Conservation (phyloP, 2,888 invertebrate species). For the Neoitamus cyanurus region DNA sequence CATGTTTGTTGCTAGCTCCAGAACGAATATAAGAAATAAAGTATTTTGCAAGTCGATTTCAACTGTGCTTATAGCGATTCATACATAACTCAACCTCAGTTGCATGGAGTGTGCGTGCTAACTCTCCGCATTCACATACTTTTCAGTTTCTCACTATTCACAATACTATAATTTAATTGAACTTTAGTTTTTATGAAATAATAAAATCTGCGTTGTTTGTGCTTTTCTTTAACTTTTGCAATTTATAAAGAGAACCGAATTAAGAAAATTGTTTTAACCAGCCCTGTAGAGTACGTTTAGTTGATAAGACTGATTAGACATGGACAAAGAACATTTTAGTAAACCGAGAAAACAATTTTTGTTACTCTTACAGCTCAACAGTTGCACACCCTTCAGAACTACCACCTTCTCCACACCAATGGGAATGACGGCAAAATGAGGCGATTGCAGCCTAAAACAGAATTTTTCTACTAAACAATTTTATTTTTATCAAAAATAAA, state of each 20-base stretch:
- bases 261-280: not conserved
- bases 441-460: conserved; percentile 67
- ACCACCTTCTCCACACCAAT: conserved; percentile 97
- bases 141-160: not conserved
- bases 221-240: conserved; percentile 49
- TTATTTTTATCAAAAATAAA: conserved; percentile 54
- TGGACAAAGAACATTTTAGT: not conserved
- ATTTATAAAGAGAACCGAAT: not conserved
- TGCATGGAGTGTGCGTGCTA: conserved; percentile 9
- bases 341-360: conserved; percentile 62
- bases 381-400: conserved; percentile 98
- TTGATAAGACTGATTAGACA: not conserved
- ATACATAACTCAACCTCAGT: not conserved
- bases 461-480: conserved; percentile 55
- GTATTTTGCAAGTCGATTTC: not conserved
- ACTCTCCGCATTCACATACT: not conserved
- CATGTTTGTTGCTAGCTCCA: not conserved
- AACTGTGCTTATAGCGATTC: conserved; percentile 8
- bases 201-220: conserved; percentile 26
- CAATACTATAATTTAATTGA: not conserved
- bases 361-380: conserved; percentile 78
- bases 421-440: conserved; percentile 85
- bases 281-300: not conserved
- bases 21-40: not conserved
- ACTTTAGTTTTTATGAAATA: not conserved